Conservation (phyloP, 2,113 vertebrate species). For the Rhabdomys dilectus region DNA sequence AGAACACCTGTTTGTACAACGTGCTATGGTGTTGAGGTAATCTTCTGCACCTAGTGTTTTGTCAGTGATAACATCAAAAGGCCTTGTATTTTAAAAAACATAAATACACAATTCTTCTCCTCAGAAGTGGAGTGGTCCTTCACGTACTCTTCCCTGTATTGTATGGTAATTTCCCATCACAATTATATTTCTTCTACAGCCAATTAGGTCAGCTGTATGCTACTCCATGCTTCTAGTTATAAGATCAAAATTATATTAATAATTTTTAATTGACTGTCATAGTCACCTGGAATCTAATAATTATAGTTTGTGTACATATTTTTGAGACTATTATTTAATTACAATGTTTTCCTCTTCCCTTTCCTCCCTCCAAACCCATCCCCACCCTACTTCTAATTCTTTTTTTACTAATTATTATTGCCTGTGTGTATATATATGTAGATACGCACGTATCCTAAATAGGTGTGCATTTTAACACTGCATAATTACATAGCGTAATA, state of each 20-base stretch:
- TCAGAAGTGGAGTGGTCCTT: neutral
- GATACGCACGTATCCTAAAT: neutral
- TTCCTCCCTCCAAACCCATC: neutral
- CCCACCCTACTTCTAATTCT: neutral
- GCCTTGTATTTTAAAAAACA: neutral
- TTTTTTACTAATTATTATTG: neutral
- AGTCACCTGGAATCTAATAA: neutral
- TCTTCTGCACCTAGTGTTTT: too few species aligned
- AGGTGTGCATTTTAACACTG: neutral
- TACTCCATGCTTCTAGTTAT: neutral
- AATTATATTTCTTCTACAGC: conserved; percentile 6
- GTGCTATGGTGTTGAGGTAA: neutral
- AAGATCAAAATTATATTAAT: conserved; percentile 42
- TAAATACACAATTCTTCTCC: neutral
- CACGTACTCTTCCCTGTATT: neutral
- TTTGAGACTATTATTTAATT: neutral
- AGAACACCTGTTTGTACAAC: conserved; percentile 59
- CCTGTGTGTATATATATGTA: neutral
- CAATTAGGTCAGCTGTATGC: neutral
- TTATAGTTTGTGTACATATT: neutral
- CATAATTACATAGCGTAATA: neutral
- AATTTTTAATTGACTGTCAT: conserved; percentile 10
- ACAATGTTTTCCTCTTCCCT: neutral
- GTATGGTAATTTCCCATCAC: neutral
- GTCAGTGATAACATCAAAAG: neutral